phyloP scores from a whole-genome alignment of 2,888 invertebrate genomes.

The Ectemnius cavifrons region DNA sequence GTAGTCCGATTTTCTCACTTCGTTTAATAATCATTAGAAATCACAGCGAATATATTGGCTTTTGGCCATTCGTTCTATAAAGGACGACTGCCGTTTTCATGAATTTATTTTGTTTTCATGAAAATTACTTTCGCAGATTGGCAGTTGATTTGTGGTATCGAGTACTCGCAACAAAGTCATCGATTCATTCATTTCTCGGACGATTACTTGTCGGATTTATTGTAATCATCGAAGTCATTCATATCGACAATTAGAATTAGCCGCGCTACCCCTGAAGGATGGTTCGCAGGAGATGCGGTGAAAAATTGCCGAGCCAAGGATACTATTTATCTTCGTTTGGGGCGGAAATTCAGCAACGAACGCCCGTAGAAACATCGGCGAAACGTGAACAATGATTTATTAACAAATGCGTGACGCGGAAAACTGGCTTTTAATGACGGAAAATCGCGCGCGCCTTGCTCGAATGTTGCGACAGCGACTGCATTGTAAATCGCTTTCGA shows the following conservation, averaged over 20 bases:
- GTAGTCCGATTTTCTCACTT: no score
- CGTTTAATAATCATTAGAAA: no score
- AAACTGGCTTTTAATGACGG: background rate
- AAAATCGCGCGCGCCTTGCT: background rate
- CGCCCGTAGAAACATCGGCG: slow-evolving; percentile 19
- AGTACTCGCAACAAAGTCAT: no score
- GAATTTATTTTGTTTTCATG: no score
- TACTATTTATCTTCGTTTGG: slow-evolving; percentile 39
- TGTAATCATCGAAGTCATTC: no score
- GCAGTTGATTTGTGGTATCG: no score
- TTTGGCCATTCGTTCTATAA: no score
- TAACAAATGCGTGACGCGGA: slow-evolving; percentile 17
- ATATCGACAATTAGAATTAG: background rate
- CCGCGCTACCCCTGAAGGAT: slow-evolving; percentile 29
- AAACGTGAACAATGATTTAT: slow-evolving; percentile 33
- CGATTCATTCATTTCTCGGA: no score
- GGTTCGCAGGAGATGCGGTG: slow-evolving; percentile 11
- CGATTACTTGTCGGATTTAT: no score
- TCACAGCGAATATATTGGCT: no score
- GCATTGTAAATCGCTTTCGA: background rate
- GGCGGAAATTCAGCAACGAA: slow-evolving; percentile 33
- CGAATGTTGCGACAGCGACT: slow-evolving; percentile 1
- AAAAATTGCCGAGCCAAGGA: slow-evolving; percentile 21
- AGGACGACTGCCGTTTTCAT: no score
- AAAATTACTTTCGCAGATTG: no score